Conservation (phyloP, 2,888 invertebrate genomes). For the Spisula solida region DNA sequence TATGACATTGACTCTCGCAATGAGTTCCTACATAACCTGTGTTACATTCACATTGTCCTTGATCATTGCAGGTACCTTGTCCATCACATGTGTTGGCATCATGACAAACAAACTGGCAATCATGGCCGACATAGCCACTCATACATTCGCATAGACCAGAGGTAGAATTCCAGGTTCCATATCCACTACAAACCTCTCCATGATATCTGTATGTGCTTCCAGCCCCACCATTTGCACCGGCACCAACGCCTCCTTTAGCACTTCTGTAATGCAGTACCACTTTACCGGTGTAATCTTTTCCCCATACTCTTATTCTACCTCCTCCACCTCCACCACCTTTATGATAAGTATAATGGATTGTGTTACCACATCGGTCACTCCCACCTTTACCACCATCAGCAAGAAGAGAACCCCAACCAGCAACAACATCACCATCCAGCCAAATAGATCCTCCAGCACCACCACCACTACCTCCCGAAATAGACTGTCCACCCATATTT, state of each 20-base stretch:
- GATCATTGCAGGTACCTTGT: constrained; percentile 74
- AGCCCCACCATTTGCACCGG: constrained; percentile 39
- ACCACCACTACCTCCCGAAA: constrained; percentile 70
- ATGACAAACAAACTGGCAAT: constrained; percentile 78
- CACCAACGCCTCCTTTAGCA: constrained; percentile 62
- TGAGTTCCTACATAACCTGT: constrained; percentile 75
- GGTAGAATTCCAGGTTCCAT: constrained; percentile 66
- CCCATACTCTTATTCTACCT: constrained; percentile 76
- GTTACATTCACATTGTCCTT: constrained; percentile 77
- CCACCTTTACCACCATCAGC: constrained; percentile 72
- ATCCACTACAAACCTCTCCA: constrained; percentile 72
- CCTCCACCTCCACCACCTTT: constrained; percentile 80
- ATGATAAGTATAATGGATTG: constrained; percentile 34
- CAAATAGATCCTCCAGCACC: constrained; percentile 80
- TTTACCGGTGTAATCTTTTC: constrained; percentile 71
- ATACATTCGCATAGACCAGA: constrained; percentile 69
- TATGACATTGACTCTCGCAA: constrained; percentile 77
- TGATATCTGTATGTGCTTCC: constrained; percentile 68
- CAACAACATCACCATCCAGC: constrained; percentile 77
- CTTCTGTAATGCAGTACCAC: constrained; percentile 69
- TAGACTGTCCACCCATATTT: constrained; percentile 65
- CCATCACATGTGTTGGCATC: constrained; percentile 66
- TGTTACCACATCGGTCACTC: constrained; percentile 25
- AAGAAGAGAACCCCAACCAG: constrained; percentile 77
- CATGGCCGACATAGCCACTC: constrained; percentile 73